Percentiles rank a stretch among this genome's conserved stretches.
Evolutionary conservation across 2,888 invertebrate genomes (phyloP).

Genomic region (Agrochola lychnidis): DNA sequence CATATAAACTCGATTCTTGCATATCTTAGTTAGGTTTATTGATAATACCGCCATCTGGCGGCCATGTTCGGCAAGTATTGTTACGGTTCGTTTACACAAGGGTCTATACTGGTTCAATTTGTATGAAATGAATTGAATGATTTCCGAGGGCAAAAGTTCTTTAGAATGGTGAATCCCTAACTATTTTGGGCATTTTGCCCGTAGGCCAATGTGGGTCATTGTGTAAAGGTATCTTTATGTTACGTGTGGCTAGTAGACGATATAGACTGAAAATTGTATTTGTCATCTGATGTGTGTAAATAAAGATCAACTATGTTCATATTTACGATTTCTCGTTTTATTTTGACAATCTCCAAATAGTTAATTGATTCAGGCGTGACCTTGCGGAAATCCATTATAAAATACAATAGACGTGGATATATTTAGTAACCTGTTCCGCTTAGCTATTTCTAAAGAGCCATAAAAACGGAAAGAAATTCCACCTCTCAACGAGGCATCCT

Average conservation of each 20-base stretch:
- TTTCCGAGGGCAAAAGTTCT: neutral
- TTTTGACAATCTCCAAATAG: conserved; percentile 16
- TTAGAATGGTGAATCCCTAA: neutral
- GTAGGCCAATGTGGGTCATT: conserved; percentile 21
- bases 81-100: conserved; percentile 35
- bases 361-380: no score
- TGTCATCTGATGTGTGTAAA: conserved; percentile 76
- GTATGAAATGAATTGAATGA: conserved; percentile 20
- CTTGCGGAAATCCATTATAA: no score
- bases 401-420: no score
- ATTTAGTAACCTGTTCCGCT: no score
- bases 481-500: no score
- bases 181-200: neutral
- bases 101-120: conserved; percentile 5
- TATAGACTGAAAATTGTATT: conserved; percentile 77
- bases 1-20: conserved; percentile 42
- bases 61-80: conserved; percentile 44
- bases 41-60: conserved; percentile 56
- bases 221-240: conserved; percentile 37
- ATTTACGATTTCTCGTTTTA: conserved; percentile 70
- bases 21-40: conserved; percentile 56
- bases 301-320: conserved; percentile 79
- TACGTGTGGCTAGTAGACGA: conserved; percentile 69
- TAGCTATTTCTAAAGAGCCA: no score
- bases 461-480: no score